Evolutionary conservation across 2,888 invertebrate genomes (phyloP), one percentile per base, ranked within the genome.

Genomic region (Tipula lateralis): DNA sequence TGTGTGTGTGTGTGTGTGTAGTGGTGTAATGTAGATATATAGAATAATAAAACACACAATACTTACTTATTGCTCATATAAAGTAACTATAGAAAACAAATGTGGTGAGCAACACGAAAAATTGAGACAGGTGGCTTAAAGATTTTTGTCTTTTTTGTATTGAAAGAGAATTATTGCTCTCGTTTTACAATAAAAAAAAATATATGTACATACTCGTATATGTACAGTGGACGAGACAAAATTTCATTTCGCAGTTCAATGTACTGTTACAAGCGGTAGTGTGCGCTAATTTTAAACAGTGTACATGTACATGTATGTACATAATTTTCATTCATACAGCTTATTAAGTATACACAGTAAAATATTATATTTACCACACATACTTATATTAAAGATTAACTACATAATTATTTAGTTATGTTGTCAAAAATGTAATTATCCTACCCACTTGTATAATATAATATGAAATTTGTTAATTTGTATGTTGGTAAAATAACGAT

Each of bases 71-170:
- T n/a, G 9, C 9, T 9, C 24, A 66, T 2, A 19, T 66, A 66
- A 66, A 19, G 66, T 24, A 66, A 66, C 66, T 16, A 66, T 66
- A 66, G 9, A 66, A 24, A n/a, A 66, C 44, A 9, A 66, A 24
- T 66, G 66, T 24, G 44, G 44, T 50, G 50, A 50, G 24, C 4
- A 66, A 24, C 66, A 66, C 19, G 66, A 24, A 66, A 66, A 66
- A 24, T 66, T 66, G 66, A 66, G 66, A 66, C 66, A 66, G 66
- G 66, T 66, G 66, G 66, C 66, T 66, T 66, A 66, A 24, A 66
- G 24, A 66, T 24, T 66, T 66, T 66, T 66, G 66, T 66, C 24
- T 66, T 66, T 44, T 66, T 24, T 66, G 9, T 66, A 4, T n/a
- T 66, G 24, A 9, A 66, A 66, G 66, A 66, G 66, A 66, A 66